Base-by-base conservation (phyloP, 2,888 invertebrate species). In the Latrodectus hesperus region DNA sequence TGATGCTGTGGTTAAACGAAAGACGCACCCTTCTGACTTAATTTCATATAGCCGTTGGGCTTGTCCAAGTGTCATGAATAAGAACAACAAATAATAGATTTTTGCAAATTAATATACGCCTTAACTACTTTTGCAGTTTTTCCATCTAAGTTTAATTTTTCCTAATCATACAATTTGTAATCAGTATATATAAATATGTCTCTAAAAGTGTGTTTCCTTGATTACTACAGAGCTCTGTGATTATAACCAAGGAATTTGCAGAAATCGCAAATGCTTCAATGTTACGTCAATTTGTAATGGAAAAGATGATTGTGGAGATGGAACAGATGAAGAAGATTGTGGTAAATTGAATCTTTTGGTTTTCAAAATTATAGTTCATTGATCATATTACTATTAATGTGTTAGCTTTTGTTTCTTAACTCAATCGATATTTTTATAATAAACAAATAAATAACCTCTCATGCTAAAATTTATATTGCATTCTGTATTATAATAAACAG, bases 311-410 rank as follows among this genome's bases (percentile, higher is more conserved):
- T 88, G 88, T 49, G 88, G 88, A 5, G 88, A 88, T 38, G 88
- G 88, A 38, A 75, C 88, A 10, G 88, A 88, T 38, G 88, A 88
- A 75, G 83, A 88, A 70, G 51, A 65, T 9, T 88, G 88, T 74
- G 75, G 88, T 88, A 26, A 55, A 76, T 80, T 12, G 38, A 38
- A 38, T 38, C 38, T 38, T 38, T 38, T 38, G 38, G 4, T 38
- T 38, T 38, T 38, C 38, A 38, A 38, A 38, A 6, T 38, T 38
- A 38, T 3, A 38, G 38, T 38, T 38, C 6, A 38, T 38, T 38
- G 38, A 38, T 38, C 38, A 38, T 38, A 38, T 38, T 38, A 38
- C 38, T 3, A 38, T 38, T 38, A 6, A 38, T 38, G 38, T 38
- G 38, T 38, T 6, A 38, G 6, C 38, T 38, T 38, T 38, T 38